Conservation (phyloP, 2,113 vertebrate species). For the Lanius collurio region DNA sequence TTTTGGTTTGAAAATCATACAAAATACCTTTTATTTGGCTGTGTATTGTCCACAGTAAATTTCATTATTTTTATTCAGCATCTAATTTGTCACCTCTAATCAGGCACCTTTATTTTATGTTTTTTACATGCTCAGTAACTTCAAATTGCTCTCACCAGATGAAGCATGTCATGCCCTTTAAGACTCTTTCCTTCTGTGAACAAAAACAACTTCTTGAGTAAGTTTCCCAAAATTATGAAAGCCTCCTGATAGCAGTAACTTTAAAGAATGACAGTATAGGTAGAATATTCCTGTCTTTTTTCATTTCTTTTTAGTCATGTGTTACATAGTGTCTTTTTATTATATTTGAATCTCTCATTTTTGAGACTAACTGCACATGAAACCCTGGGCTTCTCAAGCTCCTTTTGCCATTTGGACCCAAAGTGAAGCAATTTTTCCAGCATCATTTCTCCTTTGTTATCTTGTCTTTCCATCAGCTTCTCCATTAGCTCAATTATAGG, state of each 20-base stretch:
- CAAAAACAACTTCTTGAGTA: conserved; percentile 4
- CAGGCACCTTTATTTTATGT: conserved; percentile 7
- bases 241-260: conserved; percentile 46
- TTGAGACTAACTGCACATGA: conserved; percentile 34
- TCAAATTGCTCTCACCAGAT: neutral
- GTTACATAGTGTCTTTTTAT: conserved; percentile 38
- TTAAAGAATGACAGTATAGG: conserved; percentile 31
- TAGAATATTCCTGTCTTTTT: conserved; percentile 2
- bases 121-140: conserved; percentile 16
- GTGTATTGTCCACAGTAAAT: neutral
- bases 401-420: conserved; percentile 45
- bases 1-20: neutral
- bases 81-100: neutral
- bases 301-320: neutral
- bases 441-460: conserved; percentile 61
- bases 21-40: neutral
- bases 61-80: neutral
- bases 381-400: conserved; percentile 35
- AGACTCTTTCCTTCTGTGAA: neutral
- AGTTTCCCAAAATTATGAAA: conserved; percentile 28
- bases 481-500: conserved; percentile 60
- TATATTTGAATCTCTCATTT: conserved; percentile 29
- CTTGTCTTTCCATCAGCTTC: conserved; percentile 55
- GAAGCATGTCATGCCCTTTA: conserved; percentile 9
- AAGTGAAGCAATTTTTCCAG: conserved; percentile 67